Conservation (phyloP, 2,797 vertebrate genomes). For the Halcyon smyrnensis region DNA sequence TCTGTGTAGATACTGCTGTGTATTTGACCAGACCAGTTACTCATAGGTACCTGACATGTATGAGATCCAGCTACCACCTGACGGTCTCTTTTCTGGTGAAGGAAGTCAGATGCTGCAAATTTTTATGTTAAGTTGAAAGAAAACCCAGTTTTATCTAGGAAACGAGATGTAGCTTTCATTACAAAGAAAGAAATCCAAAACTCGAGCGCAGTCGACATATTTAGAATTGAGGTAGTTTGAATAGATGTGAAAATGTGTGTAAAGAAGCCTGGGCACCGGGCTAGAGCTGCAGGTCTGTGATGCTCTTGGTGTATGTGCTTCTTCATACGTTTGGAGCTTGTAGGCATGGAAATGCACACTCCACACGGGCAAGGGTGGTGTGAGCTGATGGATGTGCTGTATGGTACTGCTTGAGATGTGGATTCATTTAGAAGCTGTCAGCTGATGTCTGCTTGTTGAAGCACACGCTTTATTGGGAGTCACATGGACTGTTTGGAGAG, state of each 20-base stretch:
- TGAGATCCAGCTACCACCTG: background rate
- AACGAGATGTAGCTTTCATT: background rate
- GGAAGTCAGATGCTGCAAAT: background rate
- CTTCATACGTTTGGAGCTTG: background rate
- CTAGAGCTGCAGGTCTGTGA: accelerated
- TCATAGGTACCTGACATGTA: accelerated
- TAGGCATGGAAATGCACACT: background rate
- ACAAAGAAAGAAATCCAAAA: background rate
- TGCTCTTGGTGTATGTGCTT: accelerated
- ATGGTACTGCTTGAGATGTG: accelerated
- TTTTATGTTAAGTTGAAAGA: background rate
- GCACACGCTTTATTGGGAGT: background rate
- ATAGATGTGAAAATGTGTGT: background rate
- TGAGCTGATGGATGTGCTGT: accelerated
- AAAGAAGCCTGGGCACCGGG: background rate
- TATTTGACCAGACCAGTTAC: background rate
- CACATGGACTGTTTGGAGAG: background rate
- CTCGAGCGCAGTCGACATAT: accelerated
- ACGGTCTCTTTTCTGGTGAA: background rate
- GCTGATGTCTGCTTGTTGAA: background rate
- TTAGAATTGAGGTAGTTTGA: background rate
- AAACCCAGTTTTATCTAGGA: background rate
- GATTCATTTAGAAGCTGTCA: background rate
- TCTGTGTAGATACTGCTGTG: background rate
- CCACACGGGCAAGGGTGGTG: background rate